Conservation (phyloP, 2,797 vertebrate genomes). For the Eulemur rubriventer region DNA sequence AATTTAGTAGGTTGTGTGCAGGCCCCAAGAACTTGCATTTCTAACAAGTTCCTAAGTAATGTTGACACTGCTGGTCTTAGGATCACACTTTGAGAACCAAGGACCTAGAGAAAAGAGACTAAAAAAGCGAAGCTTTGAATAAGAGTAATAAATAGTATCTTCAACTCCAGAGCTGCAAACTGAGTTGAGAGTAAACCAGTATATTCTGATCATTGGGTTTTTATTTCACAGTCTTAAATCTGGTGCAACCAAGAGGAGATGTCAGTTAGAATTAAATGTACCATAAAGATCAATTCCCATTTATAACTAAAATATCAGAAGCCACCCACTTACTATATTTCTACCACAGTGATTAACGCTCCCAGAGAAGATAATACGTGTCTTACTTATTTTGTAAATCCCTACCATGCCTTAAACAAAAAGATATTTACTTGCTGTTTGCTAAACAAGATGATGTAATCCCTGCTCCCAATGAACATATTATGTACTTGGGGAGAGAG, state of each 20-base stretch:
- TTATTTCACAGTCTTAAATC: conserved; percentile 60
- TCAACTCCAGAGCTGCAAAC: conserved; percentile 16
- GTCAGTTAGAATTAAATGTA: conserved; percentile 51
- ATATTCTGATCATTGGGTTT: conserved; percentile 30
- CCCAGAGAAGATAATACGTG: neutral
- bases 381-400: conserved; percentile 26
- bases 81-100: neutral
- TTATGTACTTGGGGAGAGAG: neutral
- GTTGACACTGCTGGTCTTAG: neutral
- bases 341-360: conserved; percentile 17
- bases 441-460: conserved; percentile 30
- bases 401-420: neutral
- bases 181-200: conserved; percentile 22
- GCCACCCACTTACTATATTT: conserved; percentile 4
- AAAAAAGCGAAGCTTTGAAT: neutral
- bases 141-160: conserved; percentile 1
- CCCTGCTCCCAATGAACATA: neutral
- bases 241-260: conserved; percentile 12
- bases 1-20: neutral
- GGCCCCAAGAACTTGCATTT: neutral
- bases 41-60: neutral
- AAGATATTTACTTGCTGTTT: conserved; percentile 14
- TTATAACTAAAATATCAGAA: conserved; percentile 40
- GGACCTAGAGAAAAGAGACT: neutral
- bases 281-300: conserved; percentile 55